Evolutionary conservation across 2,113 vertebrate genomes (phyloP).

Genomic region (Trematocara unimaculatum): DNA sequence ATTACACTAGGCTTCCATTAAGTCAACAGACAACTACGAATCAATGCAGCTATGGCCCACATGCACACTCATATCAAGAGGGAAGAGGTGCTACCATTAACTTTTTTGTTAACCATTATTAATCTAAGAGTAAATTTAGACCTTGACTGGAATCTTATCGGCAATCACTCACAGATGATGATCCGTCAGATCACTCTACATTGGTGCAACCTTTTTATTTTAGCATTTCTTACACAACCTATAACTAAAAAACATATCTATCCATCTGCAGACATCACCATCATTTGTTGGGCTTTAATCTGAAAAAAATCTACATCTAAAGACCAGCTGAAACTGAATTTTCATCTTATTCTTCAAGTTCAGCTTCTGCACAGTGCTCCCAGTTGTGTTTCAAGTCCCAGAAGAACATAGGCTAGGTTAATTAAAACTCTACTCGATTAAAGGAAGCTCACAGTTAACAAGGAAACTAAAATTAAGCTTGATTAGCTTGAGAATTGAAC

Average conservation of each 20-base stretch:
- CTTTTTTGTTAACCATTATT: not conserved
- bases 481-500: not conserved
- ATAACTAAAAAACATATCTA: not conserved
- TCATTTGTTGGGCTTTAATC: not conserved
- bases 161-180: not conserved
- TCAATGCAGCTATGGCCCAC: not conserved
- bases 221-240: not conserved
- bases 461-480: not conserved
- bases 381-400: not conserved
- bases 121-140: not conserved
- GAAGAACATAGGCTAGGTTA: constrained; percentile 6
- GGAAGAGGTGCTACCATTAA: not conserved
- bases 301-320: not conserved
- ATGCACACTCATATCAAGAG: not conserved
- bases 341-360: not conserved
- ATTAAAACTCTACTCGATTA: constrained; percentile 36
- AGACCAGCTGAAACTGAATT: not conserved
- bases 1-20: not conserved
- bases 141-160: not conserved
- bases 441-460: constrained; percentile 8
- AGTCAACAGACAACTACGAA: not conserved
- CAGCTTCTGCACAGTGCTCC: not conserved
- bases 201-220: not conserved
- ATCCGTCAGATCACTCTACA: not conserved
- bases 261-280: not conserved